Evolutionary conservation across 2,888 invertebrate species (phyloP), one percentile per base, ranked within the genome.

Genomic region (Scaptomyza caliginosa): DNA sequence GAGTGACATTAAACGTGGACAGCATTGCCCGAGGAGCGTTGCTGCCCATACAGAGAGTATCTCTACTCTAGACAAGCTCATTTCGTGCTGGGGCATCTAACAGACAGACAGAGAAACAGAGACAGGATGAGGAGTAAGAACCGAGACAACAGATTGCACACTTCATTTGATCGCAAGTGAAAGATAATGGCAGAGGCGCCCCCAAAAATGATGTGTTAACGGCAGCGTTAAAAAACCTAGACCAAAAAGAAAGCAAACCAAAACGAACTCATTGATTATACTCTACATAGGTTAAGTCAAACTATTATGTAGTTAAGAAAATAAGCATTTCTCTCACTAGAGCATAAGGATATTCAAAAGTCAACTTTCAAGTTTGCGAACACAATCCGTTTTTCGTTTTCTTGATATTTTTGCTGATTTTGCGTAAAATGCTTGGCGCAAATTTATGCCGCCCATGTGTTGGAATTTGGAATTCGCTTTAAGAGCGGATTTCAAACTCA

Each of bases 111-210:
- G 8, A 40, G 16, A 42, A 11, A 36, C 36, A 49, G 36, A 48
- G 32, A 42, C n/a, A 34, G 43, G n/a, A n/a, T 23, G 36, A 17
- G 16, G n/a, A 26, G 26, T 36, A 16, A 36, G 49, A 50, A 50
- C 23, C 45, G 74, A 62, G 48, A 60, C 72, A 82, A 64, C 79
- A 78, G 66, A 59, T 88, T 68, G 74, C 75, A 84, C 83, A 88
- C 88, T 88, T 88, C 88, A 84, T 88, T 84, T 79, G 83, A 84
- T 88, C 88, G 85, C 84, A 86, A 83, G 74, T 66, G 86, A 74
- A 86, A 86, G 83, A 83, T 83, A 83, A 88, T 88, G 77, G 77
- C 58, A 68, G 57, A 51, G 58, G 49, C 52, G 56, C 46, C 50
- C 58, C 74, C 60, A 48, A 67, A 87, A 84, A 88, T 84, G 77